Evolutionary conservation across 2,888 invertebrate species (phyloP).

Genomic region (Epirrita christyi): DNA sequence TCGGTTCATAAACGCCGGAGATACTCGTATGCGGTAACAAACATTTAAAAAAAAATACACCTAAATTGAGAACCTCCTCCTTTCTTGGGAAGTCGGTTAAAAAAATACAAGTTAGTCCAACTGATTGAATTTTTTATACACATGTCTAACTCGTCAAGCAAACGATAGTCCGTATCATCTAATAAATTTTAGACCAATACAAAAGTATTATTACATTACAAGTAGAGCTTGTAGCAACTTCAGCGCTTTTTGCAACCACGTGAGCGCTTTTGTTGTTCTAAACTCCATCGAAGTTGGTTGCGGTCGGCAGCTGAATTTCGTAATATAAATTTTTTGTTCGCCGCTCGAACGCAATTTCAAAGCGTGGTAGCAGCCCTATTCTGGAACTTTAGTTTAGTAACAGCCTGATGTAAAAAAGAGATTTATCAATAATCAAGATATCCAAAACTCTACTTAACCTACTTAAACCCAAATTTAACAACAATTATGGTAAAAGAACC

Average conservation of each 20-base stretch:
- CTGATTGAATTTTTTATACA: no score
- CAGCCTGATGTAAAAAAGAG: not conserved
- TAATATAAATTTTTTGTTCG: conserved; percentile 57
- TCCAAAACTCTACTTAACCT: no score
- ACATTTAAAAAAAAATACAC: no score
- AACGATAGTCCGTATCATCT: no score
- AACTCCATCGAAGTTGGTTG: conserved; percentile 35
- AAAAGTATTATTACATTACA: conserved; percentile 15
- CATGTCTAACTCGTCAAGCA: no score
- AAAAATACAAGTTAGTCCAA: no score
- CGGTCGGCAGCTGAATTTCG: conserved; percentile 47
- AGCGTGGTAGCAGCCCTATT: conserved; percentile 36
- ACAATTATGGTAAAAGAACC: no score
- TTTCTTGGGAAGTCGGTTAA: no score
- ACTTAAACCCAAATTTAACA: not conserved
- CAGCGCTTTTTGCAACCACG: conserved; percentile 30
- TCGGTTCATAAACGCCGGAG: no score
- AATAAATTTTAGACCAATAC: not conserved
- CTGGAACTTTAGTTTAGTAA: conserved; percentile 17
- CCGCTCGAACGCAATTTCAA: conserved; percentile 50
- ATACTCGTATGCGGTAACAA: no score
- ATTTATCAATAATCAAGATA: not conserved
- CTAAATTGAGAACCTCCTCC: no score
- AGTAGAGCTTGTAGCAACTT: conserved; percentile 27
- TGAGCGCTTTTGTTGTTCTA: conserved; percentile 38